phyloP scores from a whole-genome alignment of 2,797 vertebrate genomes.

The Ficedula albicollis region DNA sequence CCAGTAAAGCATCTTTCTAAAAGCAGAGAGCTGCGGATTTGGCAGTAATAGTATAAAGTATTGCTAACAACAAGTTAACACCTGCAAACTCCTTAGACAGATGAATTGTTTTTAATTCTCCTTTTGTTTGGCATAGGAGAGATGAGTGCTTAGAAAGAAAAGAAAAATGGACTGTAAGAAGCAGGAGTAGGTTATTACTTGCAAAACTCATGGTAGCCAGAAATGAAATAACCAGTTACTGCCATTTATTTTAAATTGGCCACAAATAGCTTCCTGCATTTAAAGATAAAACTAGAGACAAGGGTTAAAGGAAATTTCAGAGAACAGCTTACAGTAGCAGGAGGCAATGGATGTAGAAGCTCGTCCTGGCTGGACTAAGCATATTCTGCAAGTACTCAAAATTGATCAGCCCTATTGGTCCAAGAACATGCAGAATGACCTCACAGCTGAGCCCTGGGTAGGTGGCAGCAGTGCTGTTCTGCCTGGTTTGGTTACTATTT shows the following conservation, averaged over 20 bases:
- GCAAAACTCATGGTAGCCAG: not conserved
- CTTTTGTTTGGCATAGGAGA: not conserved
- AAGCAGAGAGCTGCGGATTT: not conserved
- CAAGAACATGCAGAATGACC: not conserved
- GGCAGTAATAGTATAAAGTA: not conserved
- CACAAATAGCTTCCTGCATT: not conserved
- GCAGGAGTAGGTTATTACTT: not conserved
- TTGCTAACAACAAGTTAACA: not conserved
- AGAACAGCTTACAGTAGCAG: not conserved
- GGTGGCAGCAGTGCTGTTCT: not conserved
- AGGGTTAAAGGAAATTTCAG: not conserved
- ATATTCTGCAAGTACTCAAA: constrained; percentile 11
- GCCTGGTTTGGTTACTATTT: not conserved
- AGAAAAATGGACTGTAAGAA: not conserved
- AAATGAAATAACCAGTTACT: constrained; percentile 32
- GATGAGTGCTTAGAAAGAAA: not conserved
- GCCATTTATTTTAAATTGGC: constrained; percentile 41
- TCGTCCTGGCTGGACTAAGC: not conserved
- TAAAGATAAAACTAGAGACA: constrained; percentile 19
- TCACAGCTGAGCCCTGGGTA: not conserved
- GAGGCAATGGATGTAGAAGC: not conserved
- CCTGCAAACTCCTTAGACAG: not conserved
- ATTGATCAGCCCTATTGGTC: not conserved
- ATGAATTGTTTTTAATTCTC: not conserved
- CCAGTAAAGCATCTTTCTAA: not conserved